A percentile compares a stretch with the other conserved stretches of the same genome.
These are phyloP conservation scores for Acleris emargana DNA, from an alignment of 2,888 invertebrate species.

Conservation along the genomic window DNA sequence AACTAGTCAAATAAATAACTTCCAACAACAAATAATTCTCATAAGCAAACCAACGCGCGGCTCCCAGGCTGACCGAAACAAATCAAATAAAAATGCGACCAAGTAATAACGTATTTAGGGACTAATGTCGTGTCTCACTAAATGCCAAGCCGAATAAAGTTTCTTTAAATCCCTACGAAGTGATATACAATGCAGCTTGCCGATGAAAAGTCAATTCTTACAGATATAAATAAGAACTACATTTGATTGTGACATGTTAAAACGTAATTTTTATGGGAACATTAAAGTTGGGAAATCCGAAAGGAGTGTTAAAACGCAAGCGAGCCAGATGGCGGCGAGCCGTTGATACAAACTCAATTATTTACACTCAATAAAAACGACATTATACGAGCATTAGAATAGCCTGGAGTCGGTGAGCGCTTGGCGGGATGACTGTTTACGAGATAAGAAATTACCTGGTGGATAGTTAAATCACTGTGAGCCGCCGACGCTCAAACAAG, in stretches of 20 bases:
- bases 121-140: constrained; percentile 54
- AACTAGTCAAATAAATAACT: constrained; percentile 75
- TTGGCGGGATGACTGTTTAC: constrained; percentile 50
- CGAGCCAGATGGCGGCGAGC: constrained; percentile 73
- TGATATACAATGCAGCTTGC: constrained; percentile 57
- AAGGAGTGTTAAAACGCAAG: constrained; percentile 75
- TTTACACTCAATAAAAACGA: constrained; percentile 83
- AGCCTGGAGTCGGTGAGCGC: constrained; percentile 58
- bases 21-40: constrained; percentile 79
- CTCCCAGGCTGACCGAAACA: constrained; percentile 45
- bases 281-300: constrained; percentile 83
- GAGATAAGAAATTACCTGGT: constrained; percentile 53
- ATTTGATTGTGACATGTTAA: constrained; percentile 48
- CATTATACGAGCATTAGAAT: constrained; percentile 80
- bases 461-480: constrained; percentile 30
- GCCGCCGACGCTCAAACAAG: constrained; percentile 26
- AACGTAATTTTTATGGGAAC: constrained; percentile 76
- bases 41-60: constrained; percentile 60
- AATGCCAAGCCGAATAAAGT: constrained; percentile 57
- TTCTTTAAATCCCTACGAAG: constrained; percentile 64
- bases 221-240: constrained; percentile 49
- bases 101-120: constrained; percentile 52
- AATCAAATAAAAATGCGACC: constrained; percentile 59
- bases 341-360: constrained; percentile 81
- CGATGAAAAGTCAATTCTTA: constrained; percentile 54